Base-by-base conservation (phyloP, 1,140 invertebrate species). In the Procambarus virginalis region DNA sequence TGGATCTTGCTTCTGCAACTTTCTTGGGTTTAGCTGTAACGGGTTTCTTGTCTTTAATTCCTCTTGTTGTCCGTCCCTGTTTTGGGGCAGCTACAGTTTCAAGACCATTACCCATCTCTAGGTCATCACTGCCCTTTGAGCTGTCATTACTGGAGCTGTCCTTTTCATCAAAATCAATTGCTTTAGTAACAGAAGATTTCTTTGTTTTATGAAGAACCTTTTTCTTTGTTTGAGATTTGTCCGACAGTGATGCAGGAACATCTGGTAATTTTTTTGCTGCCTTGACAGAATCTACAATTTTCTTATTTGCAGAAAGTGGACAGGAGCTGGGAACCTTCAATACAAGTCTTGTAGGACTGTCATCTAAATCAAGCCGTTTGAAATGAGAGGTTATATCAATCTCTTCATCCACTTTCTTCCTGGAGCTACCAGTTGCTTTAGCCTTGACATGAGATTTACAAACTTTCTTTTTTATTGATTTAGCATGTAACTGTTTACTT, bases 51-150 rank as follows among this genome's bases (percentile, higher is more conserved):
- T 34, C n/a, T 34, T 73, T 73, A 9, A 20, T 22, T 68, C 64
- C 64, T 68, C 64, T 12, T 34, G 68, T 1, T 34, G 68, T 10
- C 68, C 5, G 4, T 4, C n/a, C 68, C 34, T 34, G 20, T 22
- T 73, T 73, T 73, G 8, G 8, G 22, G 34, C 8, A 34, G 22
- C 10, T 34, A n/a, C 34, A 22, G 2, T 55, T 51, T 80, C 34
- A 80, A n/a, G n/a, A 6, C 58, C 49, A 58, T n/a, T n/a, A 22
- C 78, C 22, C 10, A 80, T 8, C 3, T 80, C 78, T 14, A 80
- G 55, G 78, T 80, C 78, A 45, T 80, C 78, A 58, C 49, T 80
- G 58, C 49, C 78, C 17, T 55, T 80, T 58, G 78, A 80, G 10
- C 9, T 34, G 20, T 64, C 60, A 55, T 80, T 80, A 8, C 22